Conservation (phyloP, 2,113 vertebrate species). For the Aspidoscelis tigris region DNA sequence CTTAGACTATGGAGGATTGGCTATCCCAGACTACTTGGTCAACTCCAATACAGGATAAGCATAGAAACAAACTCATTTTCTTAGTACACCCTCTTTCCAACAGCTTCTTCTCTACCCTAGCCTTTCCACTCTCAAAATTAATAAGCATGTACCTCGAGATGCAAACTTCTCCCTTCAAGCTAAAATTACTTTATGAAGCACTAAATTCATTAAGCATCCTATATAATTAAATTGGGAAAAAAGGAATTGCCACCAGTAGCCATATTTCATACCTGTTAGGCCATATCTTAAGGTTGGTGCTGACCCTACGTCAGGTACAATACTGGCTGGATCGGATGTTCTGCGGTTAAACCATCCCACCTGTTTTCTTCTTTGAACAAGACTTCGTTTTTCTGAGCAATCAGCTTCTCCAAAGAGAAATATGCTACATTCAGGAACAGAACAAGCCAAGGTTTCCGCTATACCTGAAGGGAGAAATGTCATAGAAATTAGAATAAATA, state of each 20-base stretch:
- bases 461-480: conserved; percentile 61
- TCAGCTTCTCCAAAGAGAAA: conserved; percentile 83
- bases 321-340: conserved; percentile 44
- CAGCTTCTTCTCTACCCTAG: neutral
- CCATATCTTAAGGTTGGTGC: conserved; percentile 65
- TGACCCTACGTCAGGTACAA: conserved; percentile 73
- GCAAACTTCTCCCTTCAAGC: neutral
- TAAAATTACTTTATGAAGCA: neutral
- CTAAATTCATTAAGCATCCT: neutral
- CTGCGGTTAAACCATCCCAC: conserved; percentile 78
- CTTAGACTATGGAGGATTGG: no score
- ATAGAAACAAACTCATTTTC: no score
- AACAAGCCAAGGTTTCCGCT: conserved; percentile 70
- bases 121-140: neutral
- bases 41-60: no score
- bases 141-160: neutral
- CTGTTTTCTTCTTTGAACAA: conserved; percentile 79
- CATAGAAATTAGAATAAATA: no score
- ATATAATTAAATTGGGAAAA: no score
- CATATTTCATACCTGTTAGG: conserved; percentile 74
- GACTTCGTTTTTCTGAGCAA: conserved; percentile 63
- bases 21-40: no score
- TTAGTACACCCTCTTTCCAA: no score
- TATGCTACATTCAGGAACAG: conserved; percentile 66
- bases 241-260: neutral